phyloP scores from a whole-genome alignment of 2,888 invertebrate genomes.

The Thymelicus sylvestris region DNA sequence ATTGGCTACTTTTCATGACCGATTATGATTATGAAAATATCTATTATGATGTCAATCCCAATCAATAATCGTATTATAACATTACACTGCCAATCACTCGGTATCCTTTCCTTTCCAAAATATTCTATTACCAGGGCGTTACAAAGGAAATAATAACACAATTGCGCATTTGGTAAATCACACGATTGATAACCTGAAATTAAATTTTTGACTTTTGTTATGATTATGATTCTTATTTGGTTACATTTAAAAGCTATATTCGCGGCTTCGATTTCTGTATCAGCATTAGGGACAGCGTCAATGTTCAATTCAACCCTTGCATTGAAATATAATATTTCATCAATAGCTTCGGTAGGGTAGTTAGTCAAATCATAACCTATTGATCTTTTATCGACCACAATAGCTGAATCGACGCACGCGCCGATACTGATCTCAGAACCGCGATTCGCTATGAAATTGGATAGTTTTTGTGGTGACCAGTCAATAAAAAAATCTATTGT shows the following conservation, averaged over 20 bases:
- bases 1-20: too few relatives aligned
- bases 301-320: constrained; percentile 57
- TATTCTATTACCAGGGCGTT: constrained; percentile 50
- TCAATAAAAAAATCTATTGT: constrained; percentile 23
- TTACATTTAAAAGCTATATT: not conserved
- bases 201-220: not conserved
- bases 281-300: not conserved
- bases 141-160: constrained; percentile 55
- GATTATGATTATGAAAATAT: not conserved
- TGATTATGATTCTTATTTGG: not conserved
- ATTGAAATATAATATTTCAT: constrained; percentile 75
- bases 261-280: not conserved
- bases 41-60: constrained; percentile 9
- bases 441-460: constrained; percentile 60
- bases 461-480: constrained; percentile 61
- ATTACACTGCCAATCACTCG: constrained; percentile 17
- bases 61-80: constrained; percentile 20
- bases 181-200: constrained; percentile 31
- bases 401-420: constrained; percentile 53
- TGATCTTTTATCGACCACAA: constrained; percentile 34
- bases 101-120: constrained; percentile 25
- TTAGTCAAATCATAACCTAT: constrained; percentile 42
- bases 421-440: constrained; percentile 66
- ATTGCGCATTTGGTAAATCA: constrained; percentile 52
- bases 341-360: constrained; percentile 47